Base-by-base conservation (phyloP, 2,113 vertebrate genomes). In the Tursiops truncatus region DNA sequence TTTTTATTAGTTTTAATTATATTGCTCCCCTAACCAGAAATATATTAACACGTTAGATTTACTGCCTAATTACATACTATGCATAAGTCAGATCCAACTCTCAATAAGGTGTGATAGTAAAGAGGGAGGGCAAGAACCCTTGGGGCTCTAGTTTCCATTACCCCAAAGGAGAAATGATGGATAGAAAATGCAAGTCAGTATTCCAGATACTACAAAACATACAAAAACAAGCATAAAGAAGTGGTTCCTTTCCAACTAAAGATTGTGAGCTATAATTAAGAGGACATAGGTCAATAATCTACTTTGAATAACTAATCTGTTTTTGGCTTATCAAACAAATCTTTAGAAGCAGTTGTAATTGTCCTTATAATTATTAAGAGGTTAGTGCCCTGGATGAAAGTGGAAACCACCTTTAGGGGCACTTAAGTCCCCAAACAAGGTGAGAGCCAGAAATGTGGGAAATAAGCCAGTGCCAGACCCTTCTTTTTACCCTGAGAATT, bases 1-100 rank as follows among this genome's bases (percentile, higher is more conserved):
- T 91, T 97, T 96, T 94, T 91, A 94, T 86, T 93, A 93, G 83
- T 68, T 94, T 93, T 96, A 96, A 94, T 96, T 88, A 95, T 83
- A 92, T 84, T 94, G 47, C 86, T 96, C 81, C 56, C 47, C 38
- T 81, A 95, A 82, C 89, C 68, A 93, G 83, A 95, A 95, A 85
- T 86, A 90, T 96, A 92, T 91, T 92, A 93, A 90, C 67, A 92
- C 6, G 10, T 82, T 91, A 63, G 94, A 83, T 88, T 95, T 94
- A 86, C 87, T 86, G 88, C 80, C 96, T 90, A 86, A 56, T 90
- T 79, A 74, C 20, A 67, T 28, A 96, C 70, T 14, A 65, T 53
- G 67, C 31, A 44, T 15, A 91, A 94, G 71, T 38, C 58, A 77
- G 31, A 68, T n/a, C 41, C 83, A 84, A 74, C 33, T 33, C 77